Conservation (phyloP, 1,140 invertebrate genomes). For the Tetragonula clypearis region DNA sequence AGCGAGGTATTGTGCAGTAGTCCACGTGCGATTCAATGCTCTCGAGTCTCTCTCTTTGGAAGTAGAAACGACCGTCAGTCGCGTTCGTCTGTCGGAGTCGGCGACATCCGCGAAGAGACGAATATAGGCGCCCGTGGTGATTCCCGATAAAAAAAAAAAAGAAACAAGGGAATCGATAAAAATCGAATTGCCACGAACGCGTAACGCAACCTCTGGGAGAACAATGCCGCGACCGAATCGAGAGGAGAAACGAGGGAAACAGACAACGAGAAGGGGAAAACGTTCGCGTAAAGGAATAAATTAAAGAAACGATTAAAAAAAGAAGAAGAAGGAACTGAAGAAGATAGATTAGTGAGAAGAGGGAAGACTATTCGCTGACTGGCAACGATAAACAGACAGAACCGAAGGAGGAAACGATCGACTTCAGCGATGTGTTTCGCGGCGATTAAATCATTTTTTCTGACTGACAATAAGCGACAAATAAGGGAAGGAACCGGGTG, state of each 20-base stretch:
- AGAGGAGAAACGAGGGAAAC: neutral
- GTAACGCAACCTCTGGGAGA: neutral
- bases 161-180: neutral
- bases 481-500: neutral
- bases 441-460: neutral
- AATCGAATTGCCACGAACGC: neutral
- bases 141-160: neutral
- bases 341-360: neutral
- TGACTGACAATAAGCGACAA: neutral
- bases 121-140: neutral
- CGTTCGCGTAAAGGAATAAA: no score
- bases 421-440: neutral
- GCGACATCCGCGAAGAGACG: neutral
- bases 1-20: no score
- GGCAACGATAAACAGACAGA: slow-evolving; percentile 21
- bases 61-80: neutral
- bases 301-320: neutral
- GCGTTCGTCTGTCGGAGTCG: neutral
- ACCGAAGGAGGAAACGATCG: neutral
- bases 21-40: neutral
- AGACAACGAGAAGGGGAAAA: neutral
- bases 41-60: neutral
- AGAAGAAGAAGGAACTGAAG: neutral
- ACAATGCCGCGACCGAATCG: neutral
- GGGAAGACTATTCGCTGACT: neutral